Base-by-base conservation (phyloP, 1,140 invertebrate species). In the Bicyclus anynana region DNA sequence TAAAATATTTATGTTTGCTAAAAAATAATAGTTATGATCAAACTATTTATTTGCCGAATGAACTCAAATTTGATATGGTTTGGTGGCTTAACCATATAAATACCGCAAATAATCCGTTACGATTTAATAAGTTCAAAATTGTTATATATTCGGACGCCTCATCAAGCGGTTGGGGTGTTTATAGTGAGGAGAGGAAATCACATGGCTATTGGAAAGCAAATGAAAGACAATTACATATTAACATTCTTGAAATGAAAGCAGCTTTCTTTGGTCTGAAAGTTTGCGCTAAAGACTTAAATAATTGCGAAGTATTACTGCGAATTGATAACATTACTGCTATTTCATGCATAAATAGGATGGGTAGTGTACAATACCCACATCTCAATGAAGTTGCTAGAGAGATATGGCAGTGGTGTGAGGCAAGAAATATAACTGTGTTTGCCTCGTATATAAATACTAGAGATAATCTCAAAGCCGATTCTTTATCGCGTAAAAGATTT, bases 341-440 rank as follows among this genome's bases (percentile, higher is more conserved):
- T 14, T 35, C 37, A 9, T 56, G 33, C 38, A 56, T 62, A 7
- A 56, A 56, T 56, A 51, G 20, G 37, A 55, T 61, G 38, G 59
- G 59, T 5, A 7, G 51, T 12, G 20, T 59, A n/a, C 52, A 54
- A 12, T 50, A 44, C 23, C 9, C 9, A 14, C 48, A 52, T 26
- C 21, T 62, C 16, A 56, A 56, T 17, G 16, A 20, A 0, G 18
- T 61, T 0, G 6, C 49, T 9, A 23, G 42, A 27, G 40, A 56
- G 6, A 53, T 62, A 1, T 56, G 53, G 53, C 6, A 48, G 20
- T 62, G 59, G 53, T 62, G 59, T 48, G 49, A 62, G 51, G 12
- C 3, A 0, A 47, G 52, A 38, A 14, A 38, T 26, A 37, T 55
- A 10, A 27, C 5, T 27, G 13, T 62, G 6, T 62, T 47, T 40